Base-by-base conservation (phyloP, 2,888 invertebrate genomes). In the Tridacna gigas region DNA sequence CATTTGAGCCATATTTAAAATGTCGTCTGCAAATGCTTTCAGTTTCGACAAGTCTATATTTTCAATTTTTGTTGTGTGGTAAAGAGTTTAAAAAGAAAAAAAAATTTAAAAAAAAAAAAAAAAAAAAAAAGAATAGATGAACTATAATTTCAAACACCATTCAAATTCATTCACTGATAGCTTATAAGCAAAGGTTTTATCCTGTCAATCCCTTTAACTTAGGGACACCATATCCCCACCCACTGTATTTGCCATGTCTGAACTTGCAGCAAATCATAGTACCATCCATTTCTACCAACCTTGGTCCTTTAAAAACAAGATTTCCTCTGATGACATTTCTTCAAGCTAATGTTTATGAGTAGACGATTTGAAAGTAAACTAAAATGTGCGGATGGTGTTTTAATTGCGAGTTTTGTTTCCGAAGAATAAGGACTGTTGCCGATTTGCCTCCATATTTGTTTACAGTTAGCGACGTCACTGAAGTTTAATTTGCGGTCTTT, bases 231-330 rank as follows among this genome's bases (percentile, higher is more conserved):
- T 37, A 37, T 37, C 37, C 37, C 20, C 20, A 25, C 15, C 22
- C 15, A 63, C 26, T 60, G 22, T 0, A 26, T n/a, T 22, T 25
- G 28, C 66, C 76, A 77, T 56, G 83, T 76, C 79, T 61, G 25
- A 76, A 86, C 83, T 74, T 74, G 83, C 66, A 26, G 18, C 15
- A 12, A 28, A 60, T 26, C 12, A n/a, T 20, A 13, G 15, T 63
- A 25, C 1, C n/a, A 9, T 28, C 37, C 2, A 28, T 37, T 20
- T 37, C 37, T 45, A 74, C 47, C 18, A 79, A 90, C 91, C 91
- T 86, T 91, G 91, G 80, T 91, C 89, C 74, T 88, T 86, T 51
- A 91, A 78, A 82, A 91, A 90, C 18, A 78, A 77, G 12, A 89
- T 74, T 77, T 91, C 90, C 75, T 89, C 87, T 18, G 83, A 76